Evolutionary conservation across 1,140 invertebrate genomes (phyloP), one percentile per base, ranked within the genome.

Genomic region (Plectus sambesii): DNA sequence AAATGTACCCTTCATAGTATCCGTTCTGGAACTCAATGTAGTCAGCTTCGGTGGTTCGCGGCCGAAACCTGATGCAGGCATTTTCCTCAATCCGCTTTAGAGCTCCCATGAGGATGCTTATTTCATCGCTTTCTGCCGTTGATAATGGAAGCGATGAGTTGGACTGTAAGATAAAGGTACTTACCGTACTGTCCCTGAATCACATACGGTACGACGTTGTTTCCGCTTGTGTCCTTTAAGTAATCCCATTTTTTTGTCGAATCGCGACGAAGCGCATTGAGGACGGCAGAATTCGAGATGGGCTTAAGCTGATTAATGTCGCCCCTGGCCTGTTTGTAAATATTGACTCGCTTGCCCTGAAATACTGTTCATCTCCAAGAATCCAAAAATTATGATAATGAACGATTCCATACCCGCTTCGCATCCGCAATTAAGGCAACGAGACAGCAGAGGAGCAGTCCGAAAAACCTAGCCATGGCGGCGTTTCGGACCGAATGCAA

Each of bases 21-120:
- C 37, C 26, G 20, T 55, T 55, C 24, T 57, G 27, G 15, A 55
- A 46, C 6, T 55, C 53, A 1, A 54, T 43, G 39, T 47, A 55
- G 37, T 55, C 53, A 12, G 27, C 12, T 39, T 55, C 53, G 27
- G 30, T 41, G 0, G 27, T 45, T 5, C 53, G 35, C 2, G 41
- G 41, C 23, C 26, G 42, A 15, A 55, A 42, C 35, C 53, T 37
- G 17, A 55, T 55, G 24, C 53, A 55, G 6, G 53, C 48, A 25
- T 55, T 55, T 25, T 9, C 33, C 26, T 43, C 53, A 0, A 55
- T 55, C 23, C 41, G 52, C 17, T 40, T 25, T 51, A 55, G 52
- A n/a, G 53, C 53, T 9, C 9, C 22, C 17, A 23, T 6, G 5
- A 55, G 52, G 2, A 49, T 55, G 19, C 20, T 36, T 24, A 27